Conservation (phyloP, 2,113 vertebrate genomes). For the Lates calcarifer region DNA sequence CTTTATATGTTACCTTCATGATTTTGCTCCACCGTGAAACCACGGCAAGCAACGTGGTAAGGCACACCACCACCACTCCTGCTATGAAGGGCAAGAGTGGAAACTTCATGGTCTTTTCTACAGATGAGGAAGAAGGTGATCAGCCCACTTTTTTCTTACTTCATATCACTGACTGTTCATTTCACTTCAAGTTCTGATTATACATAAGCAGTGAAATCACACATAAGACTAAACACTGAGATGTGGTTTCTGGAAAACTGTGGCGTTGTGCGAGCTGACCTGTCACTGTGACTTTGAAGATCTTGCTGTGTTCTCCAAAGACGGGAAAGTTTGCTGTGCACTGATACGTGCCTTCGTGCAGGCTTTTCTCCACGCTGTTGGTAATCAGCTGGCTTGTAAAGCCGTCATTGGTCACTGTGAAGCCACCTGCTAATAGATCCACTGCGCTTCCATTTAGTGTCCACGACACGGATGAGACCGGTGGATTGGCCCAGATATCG, state of each 20-base stretch:
- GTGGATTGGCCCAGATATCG: conserved; percentile 76
- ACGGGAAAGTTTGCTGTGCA: conserved; percentile 60
- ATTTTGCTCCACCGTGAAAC: conserved; percentile 78
- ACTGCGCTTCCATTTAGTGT: conserved; percentile 63
- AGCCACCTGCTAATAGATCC: conserved; percentile 63
- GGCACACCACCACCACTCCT: conserved; percentile 77
- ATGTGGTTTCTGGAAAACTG: not conserved
- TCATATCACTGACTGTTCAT: not conserved
- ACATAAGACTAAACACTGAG: not conserved
- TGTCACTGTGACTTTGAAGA: conserved; percentile 72
- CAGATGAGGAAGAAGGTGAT: conserved; percentile 10
- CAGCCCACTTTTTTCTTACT: not conserved
- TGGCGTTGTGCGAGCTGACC: conserved; percentile 68
- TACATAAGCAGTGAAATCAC: not conserved
- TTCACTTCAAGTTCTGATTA: not conserved
- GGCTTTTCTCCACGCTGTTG: conserved; percentile 13
- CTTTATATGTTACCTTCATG: conserved; percentile 54
- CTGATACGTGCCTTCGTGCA: conserved; percentile 75
- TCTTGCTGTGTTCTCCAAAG: conserved; percentile 43
- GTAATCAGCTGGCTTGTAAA: conserved; percentile 51
- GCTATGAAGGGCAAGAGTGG: conserved; percentile 80
- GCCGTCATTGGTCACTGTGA: conserved; percentile 69
- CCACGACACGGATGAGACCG: conserved; percentile 76
- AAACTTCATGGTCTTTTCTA: conserved; percentile 77
- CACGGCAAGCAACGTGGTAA: conserved; percentile 75